Percentiles rank a stretch among this genome's conserved stretches.
phyloP scores from a whole-genome alignment of 1,140 invertebrate genomes.

The Ladona fulva region DNA sequence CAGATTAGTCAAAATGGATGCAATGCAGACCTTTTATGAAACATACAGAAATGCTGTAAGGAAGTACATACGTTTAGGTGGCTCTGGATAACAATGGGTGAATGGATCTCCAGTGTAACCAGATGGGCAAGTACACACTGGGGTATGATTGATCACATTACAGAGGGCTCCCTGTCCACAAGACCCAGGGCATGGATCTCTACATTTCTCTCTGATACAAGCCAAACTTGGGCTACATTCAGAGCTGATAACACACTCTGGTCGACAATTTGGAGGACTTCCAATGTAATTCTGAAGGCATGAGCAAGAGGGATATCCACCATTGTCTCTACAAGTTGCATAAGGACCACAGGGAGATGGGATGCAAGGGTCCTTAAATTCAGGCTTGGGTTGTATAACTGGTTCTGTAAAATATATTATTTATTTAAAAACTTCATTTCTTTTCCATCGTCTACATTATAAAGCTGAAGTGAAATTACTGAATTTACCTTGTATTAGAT shows the following conservation, averaged over 20 bases:
- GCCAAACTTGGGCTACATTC: slow-evolving; percentile 43
- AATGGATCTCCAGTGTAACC: slow-evolving; percentile 44
- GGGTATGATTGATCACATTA: slow-evolving; percentile 44
- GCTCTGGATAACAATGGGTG: slow-evolving; percentile 29
- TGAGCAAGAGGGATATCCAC: slow-evolving; percentile 40
- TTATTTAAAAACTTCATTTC: not conserved
- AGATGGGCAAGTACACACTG: slow-evolving; percentile 47
- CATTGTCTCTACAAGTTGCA: slow-evolving; percentile 39
- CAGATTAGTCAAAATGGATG: not conserved
- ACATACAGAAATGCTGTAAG: not conserved
- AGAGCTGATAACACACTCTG: slow-evolving; percentile 42
- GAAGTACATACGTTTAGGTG: slow-evolving; percentile 16
- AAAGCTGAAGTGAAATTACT: not conserved
- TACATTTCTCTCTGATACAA: slow-evolving; percentile 42
- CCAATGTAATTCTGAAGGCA: slow-evolving; percentile 46
- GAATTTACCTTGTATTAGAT: slow-evolving; percentile 38
- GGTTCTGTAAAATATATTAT: slow-evolving; percentile 21
- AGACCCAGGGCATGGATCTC: slow-evolving; percentile 44
- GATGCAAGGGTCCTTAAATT: slow-evolving; percentile 34
- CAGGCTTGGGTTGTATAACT: slow-evolving; percentile 21
- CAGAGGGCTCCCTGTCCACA: slow-evolving; percentile 47
- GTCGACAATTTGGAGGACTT: slow-evolving; percentile 44
- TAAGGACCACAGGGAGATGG: slow-evolving; percentile 45
- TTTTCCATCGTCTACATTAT: not conserved
- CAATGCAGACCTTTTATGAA: not conserved